Conservation (phyloP, 1,140 invertebrate species). For the Atta colombica region DNA sequence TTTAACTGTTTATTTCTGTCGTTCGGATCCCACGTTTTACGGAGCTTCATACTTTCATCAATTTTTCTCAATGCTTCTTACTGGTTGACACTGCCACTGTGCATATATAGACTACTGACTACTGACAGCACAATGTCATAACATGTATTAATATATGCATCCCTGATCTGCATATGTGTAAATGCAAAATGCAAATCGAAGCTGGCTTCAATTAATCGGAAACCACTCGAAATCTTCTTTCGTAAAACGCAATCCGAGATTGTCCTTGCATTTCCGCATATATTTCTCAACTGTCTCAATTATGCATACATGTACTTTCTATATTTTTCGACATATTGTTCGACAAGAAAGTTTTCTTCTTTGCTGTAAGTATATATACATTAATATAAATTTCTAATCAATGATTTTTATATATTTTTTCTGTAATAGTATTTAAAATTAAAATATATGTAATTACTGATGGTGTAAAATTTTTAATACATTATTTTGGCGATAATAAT, state of each 20-base stretch:
- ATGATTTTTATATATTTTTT: background rate
- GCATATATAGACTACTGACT: background rate
- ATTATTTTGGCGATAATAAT: background rate
- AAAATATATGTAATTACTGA: background rate
- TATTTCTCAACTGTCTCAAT: background rate
- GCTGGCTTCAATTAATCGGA: constrained; percentile 5
- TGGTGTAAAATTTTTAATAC: background rate
- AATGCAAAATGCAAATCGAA: background rate
- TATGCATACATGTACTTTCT: background rate
- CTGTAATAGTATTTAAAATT: background rate
- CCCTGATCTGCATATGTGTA: background rate
- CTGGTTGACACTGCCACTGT: background rate
- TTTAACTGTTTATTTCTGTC: constrained; percentile 5
- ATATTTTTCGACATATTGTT: background rate
- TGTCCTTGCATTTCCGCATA: background rate
- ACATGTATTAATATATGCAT: background rate
- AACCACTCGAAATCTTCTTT: background rate
- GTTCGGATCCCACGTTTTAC: constrained; percentile 4
- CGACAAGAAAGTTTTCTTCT: background rate
- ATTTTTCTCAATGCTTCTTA: constrained; percentile 11
- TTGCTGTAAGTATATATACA: background rate
- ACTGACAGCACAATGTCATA: background rate
- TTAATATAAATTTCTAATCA: background rate
- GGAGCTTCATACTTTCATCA: background rate
- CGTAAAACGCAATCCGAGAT: background rate